These are phyloP conservation scores for Trilocha varians DNA, from an alignment of 2,888 invertebrate species.

Conservation along the genomic window DNA sequence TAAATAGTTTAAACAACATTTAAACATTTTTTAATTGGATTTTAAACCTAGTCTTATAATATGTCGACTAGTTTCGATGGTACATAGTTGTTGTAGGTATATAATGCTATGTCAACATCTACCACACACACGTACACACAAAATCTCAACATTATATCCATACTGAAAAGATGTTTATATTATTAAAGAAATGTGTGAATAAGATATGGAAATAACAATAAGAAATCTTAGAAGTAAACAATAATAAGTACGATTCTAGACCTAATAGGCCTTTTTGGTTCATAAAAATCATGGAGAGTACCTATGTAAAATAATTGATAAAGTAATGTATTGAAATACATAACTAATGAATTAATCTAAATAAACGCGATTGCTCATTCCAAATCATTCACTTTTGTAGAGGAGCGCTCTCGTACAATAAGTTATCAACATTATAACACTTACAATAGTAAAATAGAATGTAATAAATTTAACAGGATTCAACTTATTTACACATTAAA, in stretches of 20 bases:
- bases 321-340: too few relatives aligned
- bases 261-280: too few relatives aligned
- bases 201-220: not conserved
- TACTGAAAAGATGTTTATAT: not conserved
- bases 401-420: slow-evolving; percentile 51
- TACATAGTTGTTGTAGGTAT: slow-evolving; percentile 24
- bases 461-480: slow-evolving; percentile 70
- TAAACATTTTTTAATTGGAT: too few relatives aligned
- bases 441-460: slow-evolving; percentile 70
- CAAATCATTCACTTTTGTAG: slow-evolving; percentile 29
- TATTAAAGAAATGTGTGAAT: not conserved
- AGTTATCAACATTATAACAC: slow-evolving; percentile 67
- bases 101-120: slow-evolving; percentile 1
- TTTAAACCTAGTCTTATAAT: too few relatives aligned
- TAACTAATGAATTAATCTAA: too few relatives aligned
- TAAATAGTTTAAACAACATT: too few relatives aligned
- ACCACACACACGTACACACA: slow-evolving; percentile 7
- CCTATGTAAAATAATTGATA: too few relatives aligned
- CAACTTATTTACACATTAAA: slow-evolving; percentile 62
- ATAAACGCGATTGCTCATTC: slow-evolving; percentile 9
- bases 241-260: too few relatives aligned
- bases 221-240: too few relatives aligned
- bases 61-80: slow-evolving; percentile 45
- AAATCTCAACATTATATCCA: not conserved
- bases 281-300: too few relatives aligned